Evolutionary conservation across 2,888 invertebrate species (phyloP).

Genomic region (Tipula helvola): DNA sequence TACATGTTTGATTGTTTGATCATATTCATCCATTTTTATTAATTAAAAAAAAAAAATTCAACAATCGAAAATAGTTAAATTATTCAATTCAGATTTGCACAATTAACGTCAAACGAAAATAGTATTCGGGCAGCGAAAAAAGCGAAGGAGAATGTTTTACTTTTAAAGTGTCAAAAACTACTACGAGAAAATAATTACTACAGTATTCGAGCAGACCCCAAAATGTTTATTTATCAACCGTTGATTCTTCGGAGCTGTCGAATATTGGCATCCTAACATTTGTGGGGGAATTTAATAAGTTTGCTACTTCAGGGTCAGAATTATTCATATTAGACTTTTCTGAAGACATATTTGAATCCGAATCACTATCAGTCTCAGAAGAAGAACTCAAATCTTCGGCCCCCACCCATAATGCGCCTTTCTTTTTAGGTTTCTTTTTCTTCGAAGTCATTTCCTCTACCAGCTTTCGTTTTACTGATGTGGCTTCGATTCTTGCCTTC

Average conservation of each 20-base stretch:
- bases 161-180: no score
- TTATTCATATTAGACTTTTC: not conserved
- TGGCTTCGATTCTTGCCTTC: constrained; percentile 32
- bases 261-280: not conserved
- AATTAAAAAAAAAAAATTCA: no score
- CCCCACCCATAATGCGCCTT: not conserved
- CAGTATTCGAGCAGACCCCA: no score
- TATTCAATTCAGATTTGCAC: no score
- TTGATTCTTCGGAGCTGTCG: not conserved
- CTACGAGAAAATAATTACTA: no score
- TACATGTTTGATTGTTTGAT: no score
- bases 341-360: not conserved
- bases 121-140: no score
- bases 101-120: no score
- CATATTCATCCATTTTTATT: no score
- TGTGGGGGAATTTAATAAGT: not conserved
- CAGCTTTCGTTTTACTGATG: not conserved
- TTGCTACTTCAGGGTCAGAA: not conserved
- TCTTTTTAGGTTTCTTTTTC: not conserved
- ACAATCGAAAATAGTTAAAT: no score
- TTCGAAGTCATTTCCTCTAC: not conserved
- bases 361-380: not conserved
- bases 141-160: no score
- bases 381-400: constrained; percentile 8
- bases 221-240: not conserved